These are phyloP conservation scores for Cercopithecus hamlyni DNA, from an alignment of 2,797 vertebrate genomes.

Conservation along the genomic window DNA sequence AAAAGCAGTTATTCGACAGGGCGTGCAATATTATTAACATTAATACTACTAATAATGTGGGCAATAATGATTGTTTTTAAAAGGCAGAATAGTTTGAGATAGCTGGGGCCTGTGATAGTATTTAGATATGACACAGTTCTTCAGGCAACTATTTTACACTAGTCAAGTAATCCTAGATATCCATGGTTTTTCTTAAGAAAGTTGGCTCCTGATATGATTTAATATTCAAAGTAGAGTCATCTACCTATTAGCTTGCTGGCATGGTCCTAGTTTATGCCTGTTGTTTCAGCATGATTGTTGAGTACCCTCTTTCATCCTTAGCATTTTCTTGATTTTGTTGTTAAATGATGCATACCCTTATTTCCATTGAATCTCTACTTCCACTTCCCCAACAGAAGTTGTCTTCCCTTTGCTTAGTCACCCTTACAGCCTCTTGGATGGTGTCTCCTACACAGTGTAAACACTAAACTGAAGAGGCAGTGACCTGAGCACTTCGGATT, in stretches of 20 bases:
- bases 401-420: not conserved
- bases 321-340: not conserved
- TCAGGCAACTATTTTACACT: not conserved
- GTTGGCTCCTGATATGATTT: not conserved
- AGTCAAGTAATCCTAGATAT: not conserved
- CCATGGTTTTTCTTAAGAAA: not conserved
- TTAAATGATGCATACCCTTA: not conserved
- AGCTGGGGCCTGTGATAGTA: not conserved
- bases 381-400: not conserved
- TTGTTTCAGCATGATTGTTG: not conserved
- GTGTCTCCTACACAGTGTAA: not conserved
- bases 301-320: not conserved
- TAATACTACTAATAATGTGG: not conserved
- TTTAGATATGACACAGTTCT: not conserved
- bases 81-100: not conserved
- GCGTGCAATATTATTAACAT: not conserved
- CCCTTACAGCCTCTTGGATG: not conserved
- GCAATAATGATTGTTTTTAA: not conserved
- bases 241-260: not conserved
- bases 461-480: not conserved
- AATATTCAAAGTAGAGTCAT: not conserved
- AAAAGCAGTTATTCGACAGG: not conserved
- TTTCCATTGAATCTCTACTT: not conserved
- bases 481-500: not conserved
- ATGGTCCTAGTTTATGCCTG: not conserved